A percentile compares a stretch with the other conserved stretches of the same genome.
These are phyloP conservation scores for Catharus bicknelli DNA, from an alignment of 2,113 vertebrate species.

Conservation along the genomic window DNA sequence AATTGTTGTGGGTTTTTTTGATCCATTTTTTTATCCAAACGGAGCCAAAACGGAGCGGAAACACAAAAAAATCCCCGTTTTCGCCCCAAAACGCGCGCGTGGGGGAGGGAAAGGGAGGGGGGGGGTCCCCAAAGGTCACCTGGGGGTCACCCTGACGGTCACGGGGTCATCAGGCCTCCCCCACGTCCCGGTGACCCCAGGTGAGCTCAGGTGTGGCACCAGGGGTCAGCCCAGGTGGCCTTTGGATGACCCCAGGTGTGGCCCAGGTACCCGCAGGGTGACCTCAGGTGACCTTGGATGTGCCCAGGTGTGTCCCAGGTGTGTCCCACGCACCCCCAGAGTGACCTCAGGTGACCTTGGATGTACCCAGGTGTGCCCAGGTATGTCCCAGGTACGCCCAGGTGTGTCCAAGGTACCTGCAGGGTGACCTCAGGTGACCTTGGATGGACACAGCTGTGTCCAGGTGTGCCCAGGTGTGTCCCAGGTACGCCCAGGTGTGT, in stretches of 20 bases:
- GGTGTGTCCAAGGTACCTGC: too few species aligned
- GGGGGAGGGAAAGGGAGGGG: too few species aligned
- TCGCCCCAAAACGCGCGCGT: too few species aligned
- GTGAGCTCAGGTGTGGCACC: neutral
- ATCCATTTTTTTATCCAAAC: too few species aligned
- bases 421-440: neutral
- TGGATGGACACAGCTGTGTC: neutral
- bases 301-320: neutral
- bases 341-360: neutral
- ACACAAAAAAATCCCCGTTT: too few species aligned
- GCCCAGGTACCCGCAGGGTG: neutral
- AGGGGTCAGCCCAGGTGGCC: too few species aligned
- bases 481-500: neutral
- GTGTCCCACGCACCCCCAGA: neutral
- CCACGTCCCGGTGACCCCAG: too few species aligned
- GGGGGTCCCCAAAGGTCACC: too few species aligned
- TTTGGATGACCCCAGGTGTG: neutral
- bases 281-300: neutral
- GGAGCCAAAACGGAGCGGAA: too few species aligned
- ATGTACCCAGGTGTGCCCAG: neutral
- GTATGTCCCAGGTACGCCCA: neutral
- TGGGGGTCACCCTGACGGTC: too few species aligned
- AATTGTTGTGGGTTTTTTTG: too few species aligned
- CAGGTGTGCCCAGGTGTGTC: neutral
- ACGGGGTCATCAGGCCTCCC: too few species aligned